Evolutionary conservation across 2,113 vertebrate species (phyloP).

Genomic region (Girardinichthys multiradiatus): DNA sequence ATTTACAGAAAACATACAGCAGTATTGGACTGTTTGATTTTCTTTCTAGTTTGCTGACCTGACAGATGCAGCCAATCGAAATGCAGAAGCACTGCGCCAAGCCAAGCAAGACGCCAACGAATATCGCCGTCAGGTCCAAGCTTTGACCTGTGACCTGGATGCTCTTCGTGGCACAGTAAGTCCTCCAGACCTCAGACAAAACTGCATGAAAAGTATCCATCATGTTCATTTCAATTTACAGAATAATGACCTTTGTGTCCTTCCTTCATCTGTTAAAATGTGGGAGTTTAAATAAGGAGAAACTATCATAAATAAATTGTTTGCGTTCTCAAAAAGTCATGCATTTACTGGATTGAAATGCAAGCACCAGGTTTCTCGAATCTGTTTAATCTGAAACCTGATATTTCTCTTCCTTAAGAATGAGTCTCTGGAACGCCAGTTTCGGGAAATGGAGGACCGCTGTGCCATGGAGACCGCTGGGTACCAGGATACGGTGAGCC

Average conservation of each 20-base stretch:
- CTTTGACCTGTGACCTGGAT: slow-evolving; percentile 89
- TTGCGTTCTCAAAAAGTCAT: too few relatives aligned
- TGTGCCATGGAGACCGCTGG: slow-evolving; percentile 72
- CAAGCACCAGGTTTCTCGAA: background rate
- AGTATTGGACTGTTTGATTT: background rate
- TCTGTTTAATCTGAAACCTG: background rate
- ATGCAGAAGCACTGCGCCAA: slow-evolving; percentile 82
- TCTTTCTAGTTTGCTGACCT: slow-evolving; percentile 85
- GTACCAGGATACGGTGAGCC: slow-evolving; percentile 84
- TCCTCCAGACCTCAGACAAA: background rate
- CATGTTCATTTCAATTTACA: background rate
- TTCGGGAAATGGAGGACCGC: slow-evolving; percentile 86
- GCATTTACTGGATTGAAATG: too few relatives aligned
- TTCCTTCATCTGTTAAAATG: background rate
- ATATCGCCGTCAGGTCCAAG: slow-evolving; percentile 88
- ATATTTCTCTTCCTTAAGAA: slow-evolving; percentile 77
- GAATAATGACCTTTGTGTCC: background rate
- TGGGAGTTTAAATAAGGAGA: background rate
- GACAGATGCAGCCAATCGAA: slow-evolving; percentile 86
- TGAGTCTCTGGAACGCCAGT: slow-evolving; percentile 89
- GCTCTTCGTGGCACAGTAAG: slow-evolving; percentile 87
- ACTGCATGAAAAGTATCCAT: background rate
- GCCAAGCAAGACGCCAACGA: slow-evolving; percentile 92
- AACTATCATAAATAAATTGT: too few relatives aligned
- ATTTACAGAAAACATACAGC: background rate